Base-by-base conservation (phyloP, 2,888 invertebrate species). In the Spicauda simplicius region DNA sequence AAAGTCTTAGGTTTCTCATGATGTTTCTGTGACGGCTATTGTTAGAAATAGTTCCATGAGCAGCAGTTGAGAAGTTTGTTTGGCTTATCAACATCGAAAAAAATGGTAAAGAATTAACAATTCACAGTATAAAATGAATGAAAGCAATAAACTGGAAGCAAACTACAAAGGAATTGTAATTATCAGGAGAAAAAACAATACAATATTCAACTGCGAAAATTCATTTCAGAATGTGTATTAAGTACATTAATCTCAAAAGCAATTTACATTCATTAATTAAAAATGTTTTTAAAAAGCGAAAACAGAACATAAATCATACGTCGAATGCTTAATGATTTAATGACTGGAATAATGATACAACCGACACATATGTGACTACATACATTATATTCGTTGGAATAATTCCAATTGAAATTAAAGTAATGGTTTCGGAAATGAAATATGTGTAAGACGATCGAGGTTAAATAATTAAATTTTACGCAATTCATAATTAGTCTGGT, bases 291-390 rank as follows among this genome's bases (percentile, higher is more conserved):
- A 63, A 70, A 69, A 45, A 53, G 56, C 56, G 60, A 64, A 63
- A 62, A 60, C 48, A 45, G 18, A 60, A 20, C 59, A 41, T 59
- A 45, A 68, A 69, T 68, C 63, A 45, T 55, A 18, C 48, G 48
- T 25, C 69, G 66, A 70, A 70, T 70, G 63, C 63, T 68, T 70
- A 66, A 70, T 62, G 62, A 62, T 63, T 66, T 66, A 70, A 70
- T 69, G 69, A 70, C 66, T 69, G 56, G 56, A 56, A 61, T 56
- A 64, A 57, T 62, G 56, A 37, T 52, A 57, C 54, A 59, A 60
- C n/a, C 19, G 37, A 50, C 33, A 57, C 33, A 64, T 57, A 64
- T 33, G n/a, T n/a, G n/a, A n/a, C n/a, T n/a, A 57, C 55, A 63
- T 54, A 62, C 41, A 41, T 41, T 19, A 57, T 33, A 57, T 33